Evolutionary conservation across 1,140 invertebrate genomes (phyloP), one percentile per base, ranked within the genome.

Genomic region (Drosophila ambigua): DNA sequence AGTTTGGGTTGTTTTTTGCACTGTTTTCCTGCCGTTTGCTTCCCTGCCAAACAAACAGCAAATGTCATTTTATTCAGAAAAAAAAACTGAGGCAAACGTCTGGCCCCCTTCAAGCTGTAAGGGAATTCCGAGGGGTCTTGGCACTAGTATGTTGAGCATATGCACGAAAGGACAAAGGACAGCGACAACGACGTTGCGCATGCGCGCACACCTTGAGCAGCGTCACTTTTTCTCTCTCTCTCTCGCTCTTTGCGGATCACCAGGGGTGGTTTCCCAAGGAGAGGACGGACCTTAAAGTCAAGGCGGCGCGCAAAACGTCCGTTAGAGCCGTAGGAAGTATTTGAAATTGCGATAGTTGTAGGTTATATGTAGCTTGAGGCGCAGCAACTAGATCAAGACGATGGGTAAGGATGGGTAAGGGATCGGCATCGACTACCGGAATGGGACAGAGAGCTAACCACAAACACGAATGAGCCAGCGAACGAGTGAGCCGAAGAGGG

Each of bases 181-280:
- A 64, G 72, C 51, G 51, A 49, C 54, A 59, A 44, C 52, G 62
- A 65, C 66, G 80, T 79, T 78, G 68, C 73, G 77, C 81, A 66
- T 85, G 82, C 77, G 72, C 80, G 79, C 80, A 84, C 80, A 84
- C 80, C 80, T 84, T 84, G 72, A 77, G 63, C 53, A 31, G 46
- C 55, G 72, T 65, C 31, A 48, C 44, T 63, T 53, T n/a, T n/a
- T 28, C 31, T 9, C 28, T 57, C 51, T 57, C 51, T 26, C 6
- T 28, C 20, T 35, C 13, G 13, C 26, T 48, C 28, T 35, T 8
- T 35, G 31, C 9, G 31, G 9, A 35, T 11, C 31, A 53, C 55
- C 69, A 77, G 76, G 80, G 80, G 80, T 83, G 76, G 75, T 54
- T 84, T 83, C 79, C 45, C 31, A 53, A 74, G 57, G 35, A 45